Conservation (phyloP, 2,888 invertebrate species). For the Diadegma fenestrale region DNA sequence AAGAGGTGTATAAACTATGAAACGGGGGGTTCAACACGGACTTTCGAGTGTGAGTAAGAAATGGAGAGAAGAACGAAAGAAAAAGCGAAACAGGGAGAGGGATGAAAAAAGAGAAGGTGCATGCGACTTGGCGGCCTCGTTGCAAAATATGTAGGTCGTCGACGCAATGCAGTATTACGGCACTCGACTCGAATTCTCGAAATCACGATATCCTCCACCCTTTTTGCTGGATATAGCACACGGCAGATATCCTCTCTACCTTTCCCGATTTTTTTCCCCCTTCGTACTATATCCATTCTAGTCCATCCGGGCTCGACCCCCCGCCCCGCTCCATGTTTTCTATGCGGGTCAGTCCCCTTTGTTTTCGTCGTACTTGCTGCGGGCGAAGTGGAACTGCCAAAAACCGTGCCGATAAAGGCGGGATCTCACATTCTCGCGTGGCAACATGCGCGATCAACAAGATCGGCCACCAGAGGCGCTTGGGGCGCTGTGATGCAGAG, state of each 20-base stretch:
- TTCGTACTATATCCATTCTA: neutral
- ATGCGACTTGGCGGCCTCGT: constrained; percentile 76
- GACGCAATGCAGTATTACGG: constrained; percentile 81
- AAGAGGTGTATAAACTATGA: constrained; percentile 1
- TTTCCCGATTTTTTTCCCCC: neutral
- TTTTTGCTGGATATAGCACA: constrained; percentile 19
- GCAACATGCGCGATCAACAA: neutral
- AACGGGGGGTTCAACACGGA: neutral
- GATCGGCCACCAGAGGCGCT: neutral
- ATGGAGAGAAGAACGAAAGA: constrained; percentile 11
- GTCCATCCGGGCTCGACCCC: no score
- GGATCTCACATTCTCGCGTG: neutral
- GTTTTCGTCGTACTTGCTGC: neutral
- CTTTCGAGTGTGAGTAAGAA: neutral
- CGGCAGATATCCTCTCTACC: neutral
- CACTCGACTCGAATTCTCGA: constrained; percentile 56
- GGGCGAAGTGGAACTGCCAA: neutral
- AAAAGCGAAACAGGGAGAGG: constrained; percentile 61
- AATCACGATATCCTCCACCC: constrained; percentile 44
- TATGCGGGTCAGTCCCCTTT: no score
- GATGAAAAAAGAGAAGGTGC: constrained; percentile 40
- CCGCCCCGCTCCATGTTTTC: no score
- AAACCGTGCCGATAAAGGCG: neutral
- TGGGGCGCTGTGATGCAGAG: neutral
- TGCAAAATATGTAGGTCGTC: constrained; percentile 80